Conservation (phyloP, 2,113 vertebrate genomes). For the Cervus canadensis region DNA sequence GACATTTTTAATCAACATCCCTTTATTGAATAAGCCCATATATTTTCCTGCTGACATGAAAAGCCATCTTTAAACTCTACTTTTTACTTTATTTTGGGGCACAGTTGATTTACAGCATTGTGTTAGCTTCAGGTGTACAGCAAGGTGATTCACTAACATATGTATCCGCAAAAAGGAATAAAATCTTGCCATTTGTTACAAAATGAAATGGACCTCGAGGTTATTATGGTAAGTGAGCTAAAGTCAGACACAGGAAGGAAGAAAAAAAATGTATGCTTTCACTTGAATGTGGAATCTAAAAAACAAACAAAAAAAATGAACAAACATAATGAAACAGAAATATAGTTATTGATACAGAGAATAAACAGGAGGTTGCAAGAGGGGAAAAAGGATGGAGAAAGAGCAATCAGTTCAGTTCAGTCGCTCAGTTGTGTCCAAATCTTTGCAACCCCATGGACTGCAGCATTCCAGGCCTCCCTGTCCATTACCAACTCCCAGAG, state of each 20-base stretch:
- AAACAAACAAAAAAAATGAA: not conserved
- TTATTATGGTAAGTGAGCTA: not conserved
- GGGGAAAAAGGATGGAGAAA: not conserved
- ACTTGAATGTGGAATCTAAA: not conserved
- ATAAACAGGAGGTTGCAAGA: not conserved
- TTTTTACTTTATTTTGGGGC: too few relatives aligned
- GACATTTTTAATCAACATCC: too few relatives aligned
- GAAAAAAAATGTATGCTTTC: not conserved
- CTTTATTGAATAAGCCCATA: too few relatives aligned
- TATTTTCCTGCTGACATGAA: too few relatives aligned
- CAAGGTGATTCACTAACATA: too few relatives aligned
- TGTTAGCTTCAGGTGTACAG: too few relatives aligned
- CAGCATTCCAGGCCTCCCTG: not conserved
- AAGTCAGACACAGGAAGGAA: not conserved
- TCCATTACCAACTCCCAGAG: not conserved
- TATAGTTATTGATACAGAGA: not conserved
- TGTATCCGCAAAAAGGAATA: not conserved
- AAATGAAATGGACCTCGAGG: not conserved
- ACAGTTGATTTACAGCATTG: too few relatives aligned
- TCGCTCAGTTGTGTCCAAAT: accelerated
- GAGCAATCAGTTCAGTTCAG: not conserved
- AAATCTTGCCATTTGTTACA: not conserved
- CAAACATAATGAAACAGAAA: not conserved
- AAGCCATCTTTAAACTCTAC: too few relatives aligned
- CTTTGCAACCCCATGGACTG: not conserved